Conservation (phyloP, 2,113 vertebrate genomes). For the Malurus alboscapulatus region DNA sequence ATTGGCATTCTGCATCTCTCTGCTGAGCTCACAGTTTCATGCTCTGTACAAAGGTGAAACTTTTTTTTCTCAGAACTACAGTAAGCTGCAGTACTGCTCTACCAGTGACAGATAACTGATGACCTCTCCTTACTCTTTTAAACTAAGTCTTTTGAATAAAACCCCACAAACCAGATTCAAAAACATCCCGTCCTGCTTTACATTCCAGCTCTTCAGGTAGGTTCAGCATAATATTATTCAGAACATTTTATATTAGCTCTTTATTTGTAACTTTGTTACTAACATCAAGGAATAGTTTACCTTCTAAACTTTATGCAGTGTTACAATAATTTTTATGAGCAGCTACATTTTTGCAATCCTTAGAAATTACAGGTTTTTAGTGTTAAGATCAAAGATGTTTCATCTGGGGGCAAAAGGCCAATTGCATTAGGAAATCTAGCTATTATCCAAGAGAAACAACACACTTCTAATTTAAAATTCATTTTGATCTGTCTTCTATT, state of each 20-base stretch:
- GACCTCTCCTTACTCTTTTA: not conserved
- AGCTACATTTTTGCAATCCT: not conserved
- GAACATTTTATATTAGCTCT: not conserved
- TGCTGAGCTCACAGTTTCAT: not conserved
- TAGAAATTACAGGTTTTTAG: not conserved
- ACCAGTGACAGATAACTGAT: not conserved
- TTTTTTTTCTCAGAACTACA: not conserved
- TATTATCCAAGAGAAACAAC: not conserved
- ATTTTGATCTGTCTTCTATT: not conserved
- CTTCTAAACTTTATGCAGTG: not conserved
- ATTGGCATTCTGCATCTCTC: not conserved
- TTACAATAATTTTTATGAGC: not conserved
- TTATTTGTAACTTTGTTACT: not conserved
- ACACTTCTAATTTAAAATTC: not conserved
- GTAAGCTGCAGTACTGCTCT: not conserved
- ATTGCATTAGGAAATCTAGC: not conserved
- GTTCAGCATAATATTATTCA: not conserved
- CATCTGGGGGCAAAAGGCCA: not conserved
- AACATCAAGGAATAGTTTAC: not conserved
- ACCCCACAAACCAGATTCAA: not conserved
- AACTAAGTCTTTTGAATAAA: not conserved
- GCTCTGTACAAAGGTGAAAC: not conserved
- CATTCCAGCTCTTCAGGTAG: not conserved
- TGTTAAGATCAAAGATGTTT: not conserved
- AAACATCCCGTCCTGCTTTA: not conserved